phyloP scores from a whole-genome alignment of 2,797 vertebrate species.

The Bufotes viridis region DNA sequence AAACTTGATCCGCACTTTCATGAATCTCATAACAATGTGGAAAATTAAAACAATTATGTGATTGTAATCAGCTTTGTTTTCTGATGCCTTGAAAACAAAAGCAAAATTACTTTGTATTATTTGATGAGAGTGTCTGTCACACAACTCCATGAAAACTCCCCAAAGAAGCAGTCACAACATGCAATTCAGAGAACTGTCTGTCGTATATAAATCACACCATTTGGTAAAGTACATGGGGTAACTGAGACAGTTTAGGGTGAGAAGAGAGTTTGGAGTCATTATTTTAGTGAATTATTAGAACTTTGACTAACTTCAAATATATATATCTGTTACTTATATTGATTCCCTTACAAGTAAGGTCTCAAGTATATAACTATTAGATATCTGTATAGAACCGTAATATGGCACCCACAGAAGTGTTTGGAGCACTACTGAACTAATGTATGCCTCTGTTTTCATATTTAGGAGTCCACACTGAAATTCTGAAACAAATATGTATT shows the following conservation, averaged over 20 bases:
- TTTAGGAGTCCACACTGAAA: too few relatives aligned
- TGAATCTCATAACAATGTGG: neutral
- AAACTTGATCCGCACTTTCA: neutral
- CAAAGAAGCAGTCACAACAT: neutral
- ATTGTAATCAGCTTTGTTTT: neutral
- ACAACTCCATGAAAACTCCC: neutral
- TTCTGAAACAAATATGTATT: too few relatives aligned
- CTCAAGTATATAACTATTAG: too few relatives aligned
- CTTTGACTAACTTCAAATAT: too few relatives aligned
- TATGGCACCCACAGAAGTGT: too few relatives aligned
- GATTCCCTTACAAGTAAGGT: too few relatives aligned
- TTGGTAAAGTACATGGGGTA: neutral
- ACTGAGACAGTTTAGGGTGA: neutral
- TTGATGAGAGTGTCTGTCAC: neutral
- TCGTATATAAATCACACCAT: neutral
- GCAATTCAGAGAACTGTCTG: neutral
- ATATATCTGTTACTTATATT: too few relatives aligned
- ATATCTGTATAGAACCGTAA: too few relatives aligned
- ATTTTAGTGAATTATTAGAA: too few relatives aligned
- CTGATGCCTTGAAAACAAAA: neutral
- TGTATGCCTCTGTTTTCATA: too few relatives aligned
- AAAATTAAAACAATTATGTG: neutral
- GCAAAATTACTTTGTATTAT: neutral
- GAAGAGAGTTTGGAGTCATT: too few relatives aligned
- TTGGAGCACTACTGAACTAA: too few relatives aligned